These are phyloP conservation scores for Calameuta filiformis DNA, from an alignment of 2,888 invertebrate species.

Conservation along the genomic window DNA sequence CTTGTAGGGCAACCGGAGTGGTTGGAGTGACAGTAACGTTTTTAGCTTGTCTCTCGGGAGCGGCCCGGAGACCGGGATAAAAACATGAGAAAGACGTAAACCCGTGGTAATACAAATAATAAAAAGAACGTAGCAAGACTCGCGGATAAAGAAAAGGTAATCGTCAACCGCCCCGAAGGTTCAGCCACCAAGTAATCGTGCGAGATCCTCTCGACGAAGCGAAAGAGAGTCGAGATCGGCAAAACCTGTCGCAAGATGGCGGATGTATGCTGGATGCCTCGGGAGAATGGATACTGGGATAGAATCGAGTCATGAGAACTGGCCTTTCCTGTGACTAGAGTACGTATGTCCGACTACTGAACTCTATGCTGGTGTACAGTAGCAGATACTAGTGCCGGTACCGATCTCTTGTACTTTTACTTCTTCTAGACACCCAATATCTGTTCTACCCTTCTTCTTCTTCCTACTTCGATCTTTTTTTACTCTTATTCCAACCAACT, in stretches of 20 bases:
- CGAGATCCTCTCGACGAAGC: neutral
- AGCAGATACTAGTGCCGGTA: neutral
- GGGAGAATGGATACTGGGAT: neutral
- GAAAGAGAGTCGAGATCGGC: neutral
- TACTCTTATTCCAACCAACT: neutral
- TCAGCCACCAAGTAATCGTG: neutral
- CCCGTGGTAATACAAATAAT: neutral
- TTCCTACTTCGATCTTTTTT: neutral
- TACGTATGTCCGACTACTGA: neutral
- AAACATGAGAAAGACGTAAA: neutral
- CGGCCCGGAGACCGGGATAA: constrained; percentile 21
- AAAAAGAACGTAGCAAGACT: neutral
- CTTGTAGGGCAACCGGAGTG: constrained; percentile 38
- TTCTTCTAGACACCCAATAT: neutral
- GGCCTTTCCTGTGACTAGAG: neutral
- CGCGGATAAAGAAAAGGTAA: constrained; percentile 28
- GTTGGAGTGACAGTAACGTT: constrained; percentile 24
- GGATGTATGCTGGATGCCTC: neutral
- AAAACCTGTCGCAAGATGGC: neutral
- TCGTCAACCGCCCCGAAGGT: constrained; percentile 3
- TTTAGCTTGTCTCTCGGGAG: constrained; percentile 23
- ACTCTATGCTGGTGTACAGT: neutral
- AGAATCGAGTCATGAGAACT: neutral
- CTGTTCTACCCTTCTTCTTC: neutral
- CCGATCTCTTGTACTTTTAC: neutral